A percentile compares a stretch with the other conserved stretches of the same genome.
Evolutionary conservation across 1,140 invertebrate genomes (phyloP).

Genomic region (Lethrus apterus): DNA sequence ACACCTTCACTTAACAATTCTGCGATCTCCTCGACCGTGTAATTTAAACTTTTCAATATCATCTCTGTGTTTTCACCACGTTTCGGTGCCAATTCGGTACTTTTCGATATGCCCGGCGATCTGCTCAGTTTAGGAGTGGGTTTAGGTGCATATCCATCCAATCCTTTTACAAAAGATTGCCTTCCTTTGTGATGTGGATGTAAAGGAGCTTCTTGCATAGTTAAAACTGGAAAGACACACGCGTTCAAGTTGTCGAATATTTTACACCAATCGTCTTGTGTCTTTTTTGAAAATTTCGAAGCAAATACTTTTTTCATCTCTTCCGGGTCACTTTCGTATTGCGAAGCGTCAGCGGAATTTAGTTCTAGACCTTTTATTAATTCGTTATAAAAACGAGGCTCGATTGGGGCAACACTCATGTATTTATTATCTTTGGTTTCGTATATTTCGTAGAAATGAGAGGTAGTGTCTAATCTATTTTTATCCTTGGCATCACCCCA

Average conservation of each 20-base stretch:
- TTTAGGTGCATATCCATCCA: constrained; percentile 48
- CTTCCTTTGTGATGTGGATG: constrained; percentile 55
- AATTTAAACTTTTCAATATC: constrained; percentile 53
- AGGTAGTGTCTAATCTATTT: constrained; percentile 81
- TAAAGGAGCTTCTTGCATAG: constrained; percentile 60
- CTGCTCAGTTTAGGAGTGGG: constrained; percentile 64
- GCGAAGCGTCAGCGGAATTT: constrained; percentile 51
- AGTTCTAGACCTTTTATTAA: constrained; percentile 66
- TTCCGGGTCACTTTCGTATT: constrained; percentile 51
- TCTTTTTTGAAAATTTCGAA: constrained; percentile 72
- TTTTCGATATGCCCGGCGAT: constrained; percentile 54
- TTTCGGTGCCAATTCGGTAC: constrained; percentile 35
- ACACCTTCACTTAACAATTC: constrained; percentile 42
- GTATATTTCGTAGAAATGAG: constrained; percentile 89
- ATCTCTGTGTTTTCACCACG: constrained; percentile 56
- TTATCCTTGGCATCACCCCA: constrained; percentile 64
- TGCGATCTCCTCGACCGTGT: constrained; percentile 46
- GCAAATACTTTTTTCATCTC: constrained; percentile 52
- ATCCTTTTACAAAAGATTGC: constrained; percentile 46
- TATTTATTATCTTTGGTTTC: constrained; percentile 88
- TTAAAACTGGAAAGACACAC: constrained; percentile 88
- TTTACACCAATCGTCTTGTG: constrained; percentile 81
- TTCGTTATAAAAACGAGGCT: constrained; percentile 82
- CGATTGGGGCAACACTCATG: constrained; percentile 90
- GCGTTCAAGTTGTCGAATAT: constrained; percentile 84